Evolutionary conservation across 2,113 vertebrate species (phyloP).

Genomic region (Tragulus kanchil): DNA sequence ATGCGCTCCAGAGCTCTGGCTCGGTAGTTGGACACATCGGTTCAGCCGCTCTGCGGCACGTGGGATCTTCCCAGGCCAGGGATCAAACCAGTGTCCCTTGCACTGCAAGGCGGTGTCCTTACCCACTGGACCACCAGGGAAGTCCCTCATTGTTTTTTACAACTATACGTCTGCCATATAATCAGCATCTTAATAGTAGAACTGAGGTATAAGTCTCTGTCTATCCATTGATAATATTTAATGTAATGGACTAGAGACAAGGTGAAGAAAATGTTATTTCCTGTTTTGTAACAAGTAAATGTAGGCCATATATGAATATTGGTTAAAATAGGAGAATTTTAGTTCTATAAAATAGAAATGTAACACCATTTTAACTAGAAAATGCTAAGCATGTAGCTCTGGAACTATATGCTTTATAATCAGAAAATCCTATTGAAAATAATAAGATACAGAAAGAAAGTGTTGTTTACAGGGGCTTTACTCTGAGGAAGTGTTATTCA

Average conservation of each 20-base stretch:
- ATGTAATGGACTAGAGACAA: background rate
- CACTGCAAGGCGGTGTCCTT: too few species aligned
- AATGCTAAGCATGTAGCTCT: background rate
- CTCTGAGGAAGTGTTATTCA: background rate
- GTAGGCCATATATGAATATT: background rate
- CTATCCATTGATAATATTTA: background rate
- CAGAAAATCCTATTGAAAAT: background rate
- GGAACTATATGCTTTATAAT: background rate
- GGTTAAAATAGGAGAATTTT: background rate
- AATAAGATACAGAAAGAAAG: background rate
- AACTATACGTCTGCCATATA: background rate
- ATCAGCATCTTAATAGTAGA: background rate
- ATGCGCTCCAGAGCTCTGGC: too few species aligned
- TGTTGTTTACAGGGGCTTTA: background rate
- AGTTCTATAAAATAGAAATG: background rate
- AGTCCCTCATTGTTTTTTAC: background rate
- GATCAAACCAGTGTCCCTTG: too few species aligned
- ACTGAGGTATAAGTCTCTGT: background rate
- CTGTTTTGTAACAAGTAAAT: background rate
- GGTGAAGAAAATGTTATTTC: background rate
- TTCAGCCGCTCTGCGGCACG: too few species aligned
- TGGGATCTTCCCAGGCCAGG: too few species aligned
- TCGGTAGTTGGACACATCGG: too few species aligned
- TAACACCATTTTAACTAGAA: constrained; percentile 13
- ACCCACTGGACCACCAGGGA: too few species aligned